phyloP scores from a whole-genome alignment of 2,888 invertebrate species.

The Pseudococcus viburni region DNA sequence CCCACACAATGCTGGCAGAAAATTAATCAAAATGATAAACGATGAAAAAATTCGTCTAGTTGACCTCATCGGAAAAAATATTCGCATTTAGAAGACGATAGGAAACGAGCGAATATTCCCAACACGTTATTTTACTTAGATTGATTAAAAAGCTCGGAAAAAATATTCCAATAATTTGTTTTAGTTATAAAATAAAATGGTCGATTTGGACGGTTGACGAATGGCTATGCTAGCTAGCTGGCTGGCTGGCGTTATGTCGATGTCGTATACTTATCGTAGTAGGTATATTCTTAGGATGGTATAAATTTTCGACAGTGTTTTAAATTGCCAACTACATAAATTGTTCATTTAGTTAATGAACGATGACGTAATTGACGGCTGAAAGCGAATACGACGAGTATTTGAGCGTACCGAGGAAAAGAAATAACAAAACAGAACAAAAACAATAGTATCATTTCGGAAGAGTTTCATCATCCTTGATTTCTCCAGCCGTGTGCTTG shows the following conservation, averaged over 20 bases:
- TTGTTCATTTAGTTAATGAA: conserved; percentile 21
- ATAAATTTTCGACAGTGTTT: conserved; percentile 7
- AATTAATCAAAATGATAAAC: too few species aligned
- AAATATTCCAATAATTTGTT: conserved; percentile 9
- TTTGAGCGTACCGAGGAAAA: background rate
- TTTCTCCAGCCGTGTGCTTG: background rate
- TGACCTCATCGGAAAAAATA: too few species aligned
- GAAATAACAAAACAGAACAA: conserved; percentile 8
- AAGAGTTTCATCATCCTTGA: conserved; percentile 51
- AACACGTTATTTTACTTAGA: conserved; percentile 12
- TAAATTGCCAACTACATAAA: conserved; percentile 20
- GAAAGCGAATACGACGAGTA: background rate
- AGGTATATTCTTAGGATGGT: background rate
- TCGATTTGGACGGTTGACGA: background rate
- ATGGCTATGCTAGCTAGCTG: background rate
- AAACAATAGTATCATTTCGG: conserved; percentile 47
- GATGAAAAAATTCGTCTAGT: too few species aligned
- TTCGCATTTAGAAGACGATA: background rate
- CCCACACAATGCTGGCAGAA: too few species aligned
- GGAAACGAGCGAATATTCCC: background rate
- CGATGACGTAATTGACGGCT: background rate
- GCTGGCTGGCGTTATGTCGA: background rate
- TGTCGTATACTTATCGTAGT: too few species aligned
- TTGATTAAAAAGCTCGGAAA: conserved; percentile 2
- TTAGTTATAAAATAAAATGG: background rate